phyloP scores from a whole-genome alignment of 1,140 invertebrate species.

The Hyposmocoma kahamanoa region DNA sequence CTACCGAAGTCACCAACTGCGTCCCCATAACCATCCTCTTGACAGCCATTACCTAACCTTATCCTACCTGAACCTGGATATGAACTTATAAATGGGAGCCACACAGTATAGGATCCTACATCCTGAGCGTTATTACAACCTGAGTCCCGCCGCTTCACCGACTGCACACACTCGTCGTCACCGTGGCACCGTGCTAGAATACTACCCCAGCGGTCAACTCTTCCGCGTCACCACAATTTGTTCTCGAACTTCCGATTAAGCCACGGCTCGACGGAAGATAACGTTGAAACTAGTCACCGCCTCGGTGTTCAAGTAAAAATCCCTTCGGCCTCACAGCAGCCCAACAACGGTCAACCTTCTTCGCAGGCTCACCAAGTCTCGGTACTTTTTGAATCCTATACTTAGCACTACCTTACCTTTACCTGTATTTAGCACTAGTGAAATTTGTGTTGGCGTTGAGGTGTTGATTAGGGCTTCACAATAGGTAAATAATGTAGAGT shows the following conservation, averaged over 20 bases:
- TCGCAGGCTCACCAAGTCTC: slow-evolving; percentile 61
- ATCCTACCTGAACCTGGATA: slow-evolving; percentile 30
- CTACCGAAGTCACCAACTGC: slow-evolving; percentile 58
- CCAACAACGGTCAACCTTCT: slow-evolving; percentile 49
- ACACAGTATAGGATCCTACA: slow-evolving; percentile 44
- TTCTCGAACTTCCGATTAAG: slow-evolving; percentile 48
- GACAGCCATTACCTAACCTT: slow-evolving; percentile 60
- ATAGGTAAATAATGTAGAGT: slow-evolving; percentile 6
- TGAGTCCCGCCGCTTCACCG: slow-evolving; percentile 49
- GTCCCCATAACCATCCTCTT: slow-evolving; percentile 46
- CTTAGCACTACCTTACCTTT: slow-evolving; percentile 61
- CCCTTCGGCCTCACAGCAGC: slow-evolving; percentile 63
- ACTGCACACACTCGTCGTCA: slow-evolving; percentile 60
- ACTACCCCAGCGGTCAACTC: slow-evolving; percentile 43
- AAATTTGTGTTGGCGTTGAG: slow-evolving; percentile 28
- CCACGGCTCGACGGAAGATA: slow-evolving; percentile 48
- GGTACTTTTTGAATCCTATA: slow-evolving; percentile 69
- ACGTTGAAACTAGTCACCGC: slow-evolving; percentile 46
- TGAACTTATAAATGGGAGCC: slow-evolving; percentile 33
- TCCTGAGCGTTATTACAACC: slow-evolving; percentile 37
- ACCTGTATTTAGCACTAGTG: slow-evolving; percentile 50
- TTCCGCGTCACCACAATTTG: slow-evolving; percentile 42
- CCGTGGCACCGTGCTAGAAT: slow-evolving; percentile 51
- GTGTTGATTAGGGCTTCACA: slow-evolving; percentile 19
- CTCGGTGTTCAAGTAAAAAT: slow-evolving; percentile 42